These are phyloP conservation scores for Discoglossus pictus DNA, from an alignment of 2,797 vertebrate genomes.

Conservation along the genomic window DNA sequence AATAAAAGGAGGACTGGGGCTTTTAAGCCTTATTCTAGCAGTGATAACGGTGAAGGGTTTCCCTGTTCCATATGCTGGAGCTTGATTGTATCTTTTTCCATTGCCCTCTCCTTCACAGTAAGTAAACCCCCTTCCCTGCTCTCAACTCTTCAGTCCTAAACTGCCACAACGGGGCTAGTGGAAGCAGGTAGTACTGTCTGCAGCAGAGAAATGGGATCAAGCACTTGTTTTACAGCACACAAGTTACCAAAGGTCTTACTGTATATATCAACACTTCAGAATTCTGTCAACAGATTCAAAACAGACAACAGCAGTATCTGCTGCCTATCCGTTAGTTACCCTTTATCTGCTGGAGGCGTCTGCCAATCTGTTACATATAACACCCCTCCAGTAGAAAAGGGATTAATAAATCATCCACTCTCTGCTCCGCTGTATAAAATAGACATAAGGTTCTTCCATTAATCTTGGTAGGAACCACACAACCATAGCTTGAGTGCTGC, in stretches of 20 bases:
- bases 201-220: slow-evolving; percentile 44
- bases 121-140: slow-evolving; percentile 1
- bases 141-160: slow-evolving; percentile 42
- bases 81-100: slow-evolving; percentile 25
- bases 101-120: slow-evolving; percentile 20
- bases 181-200: slow-evolving; percentile 38
- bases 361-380: neutral
- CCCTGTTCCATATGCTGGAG: slow-evolving; percentile 35
- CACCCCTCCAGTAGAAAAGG: slow-evolving; percentile 40
- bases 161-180: slow-evolving; percentile 10
- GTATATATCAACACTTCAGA: slow-evolving; percentile 62
- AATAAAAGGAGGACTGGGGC: too few species aligned
- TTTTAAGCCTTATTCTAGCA: slow-evolving; percentile 44
- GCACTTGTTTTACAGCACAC: slow-evolving; percentile 47
- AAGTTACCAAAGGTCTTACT: slow-evolving; percentile 77
- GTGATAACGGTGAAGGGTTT: slow-evolving; percentile 30
- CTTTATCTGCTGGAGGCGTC: slow-evolving; percentile 20
- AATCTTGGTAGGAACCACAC: slow-evolving; percentile 67
- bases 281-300: slow-evolving; percentile 63
- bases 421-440: slow-evolving; percentile 46
- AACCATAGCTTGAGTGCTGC: slow-evolving; percentile 90
- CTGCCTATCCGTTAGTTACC: slow-evolving; percentile 55
- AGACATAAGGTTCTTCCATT: slow-evolving; percentile 57
- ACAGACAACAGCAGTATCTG: slow-evolving; percentile 56
- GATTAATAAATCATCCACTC: slow-evolving; percentile 40